Evolutionary conservation across 2,888 invertebrate genomes (phyloP).

Genomic region (Hermaeophaga mercurialis): DNA sequence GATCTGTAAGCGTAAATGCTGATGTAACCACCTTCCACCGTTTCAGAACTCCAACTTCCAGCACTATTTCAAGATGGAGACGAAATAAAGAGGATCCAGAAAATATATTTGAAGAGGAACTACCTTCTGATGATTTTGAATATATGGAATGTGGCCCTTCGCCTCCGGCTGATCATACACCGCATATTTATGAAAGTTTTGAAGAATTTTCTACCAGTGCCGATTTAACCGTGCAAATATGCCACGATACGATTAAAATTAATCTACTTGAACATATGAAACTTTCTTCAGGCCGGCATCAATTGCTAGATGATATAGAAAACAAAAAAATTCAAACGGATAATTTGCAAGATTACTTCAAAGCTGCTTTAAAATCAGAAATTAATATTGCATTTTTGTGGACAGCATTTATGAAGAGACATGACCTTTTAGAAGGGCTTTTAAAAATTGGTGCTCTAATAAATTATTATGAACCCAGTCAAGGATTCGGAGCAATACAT

Average conservation of each 20-base stretch:
- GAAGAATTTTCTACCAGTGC: slow-evolving; percentile 67
- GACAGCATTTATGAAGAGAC: slow-evolving; percentile 74
- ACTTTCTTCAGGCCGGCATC: slow-evolving; percentile 68
- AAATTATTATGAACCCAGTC: slow-evolving; percentile 70
- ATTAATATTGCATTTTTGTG: slow-evolving; percentile 75
- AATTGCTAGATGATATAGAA: slow-evolving; percentile 76
- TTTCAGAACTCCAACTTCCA: slow-evolving; percentile 48
- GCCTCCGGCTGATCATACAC: slow-evolving; percentile 80
- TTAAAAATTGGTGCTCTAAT: slow-evolving; percentile 73
- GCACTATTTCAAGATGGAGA: slow-evolving; percentile 48
- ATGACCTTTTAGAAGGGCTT: slow-evolving; percentile 68
- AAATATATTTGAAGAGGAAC: slow-evolving; percentile 67
- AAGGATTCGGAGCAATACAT: slow-evolving; percentile 76
- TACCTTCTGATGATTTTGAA: slow-evolving; percentile 72
- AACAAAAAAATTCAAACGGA: slow-evolving; percentile 67
- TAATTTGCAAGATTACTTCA: slow-evolving; percentile 60
- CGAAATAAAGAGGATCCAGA: slow-evolving; percentile 50
- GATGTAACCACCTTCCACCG: slow-evolving; percentile 54
- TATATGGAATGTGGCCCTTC: slow-evolving; percentile 81
- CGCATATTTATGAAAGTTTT: slow-evolving; percentile 81
- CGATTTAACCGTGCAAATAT: slow-evolving; percentile 73
- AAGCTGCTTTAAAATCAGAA: slow-evolving; percentile 67
- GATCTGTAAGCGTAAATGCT: slow-evolving; percentile 58
- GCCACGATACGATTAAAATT: slow-evolving; percentile 73
- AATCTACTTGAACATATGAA: slow-evolving; percentile 77